phyloP scores from a whole-genome alignment of 1,140 invertebrate genomes.

The Temnothorax nylanderi region DNA sequence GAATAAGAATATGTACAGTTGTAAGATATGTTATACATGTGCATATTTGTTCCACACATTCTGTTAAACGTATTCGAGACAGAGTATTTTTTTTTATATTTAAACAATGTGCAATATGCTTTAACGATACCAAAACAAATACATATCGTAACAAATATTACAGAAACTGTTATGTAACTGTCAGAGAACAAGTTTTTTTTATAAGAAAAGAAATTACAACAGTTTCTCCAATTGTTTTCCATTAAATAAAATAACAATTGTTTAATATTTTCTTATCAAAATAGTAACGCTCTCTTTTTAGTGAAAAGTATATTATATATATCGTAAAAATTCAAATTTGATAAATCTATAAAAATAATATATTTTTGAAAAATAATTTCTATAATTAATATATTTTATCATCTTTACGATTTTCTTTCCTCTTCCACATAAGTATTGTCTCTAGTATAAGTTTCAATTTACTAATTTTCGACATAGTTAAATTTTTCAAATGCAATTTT shows the following conservation, averaged over 20 bases:
- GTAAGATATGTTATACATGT: neutral
- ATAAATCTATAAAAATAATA: neutral
- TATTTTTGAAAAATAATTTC: neutral
- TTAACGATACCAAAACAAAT: neutral
- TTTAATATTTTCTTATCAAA: neutral
- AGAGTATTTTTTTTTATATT: neutral
- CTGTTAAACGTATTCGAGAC: neutral
- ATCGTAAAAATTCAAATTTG: conserved; percentile 1
- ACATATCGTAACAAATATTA: neutral
- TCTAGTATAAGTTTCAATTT: neutral
- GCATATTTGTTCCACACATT: neutral
- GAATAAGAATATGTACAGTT: neutral
- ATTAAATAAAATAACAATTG: neutral
- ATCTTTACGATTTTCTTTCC: neutral
- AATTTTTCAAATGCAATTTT: neutral
- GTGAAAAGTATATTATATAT: neutral
- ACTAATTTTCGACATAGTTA: neutral
- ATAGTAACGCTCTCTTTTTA: neutral
- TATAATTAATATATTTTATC: neutral
- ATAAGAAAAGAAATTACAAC: neutral
- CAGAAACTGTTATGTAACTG: conserved; percentile 29
- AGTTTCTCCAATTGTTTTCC: neutral
- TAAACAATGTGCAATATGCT: neutral
- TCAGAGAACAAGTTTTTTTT: neutral
- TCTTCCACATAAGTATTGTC: neutral